A percentile compares a stretch with the other conserved stretches of the same genome.
Evolutionary conservation across 2,113 vertebrate species (phyloP).

Genomic region (Pithys albifrons): DNA sequence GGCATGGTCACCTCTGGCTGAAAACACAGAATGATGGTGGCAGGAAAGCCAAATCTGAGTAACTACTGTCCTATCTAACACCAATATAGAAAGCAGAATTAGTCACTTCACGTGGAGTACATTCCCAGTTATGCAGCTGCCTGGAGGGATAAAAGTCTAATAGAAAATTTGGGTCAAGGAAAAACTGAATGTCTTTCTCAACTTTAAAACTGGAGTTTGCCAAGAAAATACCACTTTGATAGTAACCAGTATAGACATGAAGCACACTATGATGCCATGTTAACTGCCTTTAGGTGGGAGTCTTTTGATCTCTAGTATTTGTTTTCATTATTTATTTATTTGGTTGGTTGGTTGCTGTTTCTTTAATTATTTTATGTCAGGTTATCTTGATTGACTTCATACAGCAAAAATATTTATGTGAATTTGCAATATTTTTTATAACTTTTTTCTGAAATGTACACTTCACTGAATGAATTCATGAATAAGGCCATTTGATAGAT

Average conservation of each 20-base stretch:
- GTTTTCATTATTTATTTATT: neutral
- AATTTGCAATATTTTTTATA: neutral
- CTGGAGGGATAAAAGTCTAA: neutral
- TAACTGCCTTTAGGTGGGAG: neutral
- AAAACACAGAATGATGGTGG: rapidly evolving
- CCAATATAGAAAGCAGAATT: neutral
- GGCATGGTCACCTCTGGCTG: neutral
- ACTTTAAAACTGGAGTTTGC: neutral
- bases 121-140: neutral
- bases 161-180: neutral
- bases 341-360: neutral
- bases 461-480: neutral
- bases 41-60: neutral
- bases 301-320: neutral
- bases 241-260: rapidly evolving
- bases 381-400: neutral
- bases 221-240: rapidly evolving
- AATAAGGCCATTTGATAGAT: neutral
- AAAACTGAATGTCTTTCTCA: neutral
- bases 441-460: neutral
- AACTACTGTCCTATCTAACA: neutral
- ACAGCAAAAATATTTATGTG: neutral
- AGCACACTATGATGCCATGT: neutral
- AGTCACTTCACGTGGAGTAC: neutral
- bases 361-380: neutral